A percentile compares a stretch with the other conserved stretches of the same genome.
phyloP scores from a whole-genome alignment of 2,113 vertebrate genomes.

The Egretta garzetta region DNA sequence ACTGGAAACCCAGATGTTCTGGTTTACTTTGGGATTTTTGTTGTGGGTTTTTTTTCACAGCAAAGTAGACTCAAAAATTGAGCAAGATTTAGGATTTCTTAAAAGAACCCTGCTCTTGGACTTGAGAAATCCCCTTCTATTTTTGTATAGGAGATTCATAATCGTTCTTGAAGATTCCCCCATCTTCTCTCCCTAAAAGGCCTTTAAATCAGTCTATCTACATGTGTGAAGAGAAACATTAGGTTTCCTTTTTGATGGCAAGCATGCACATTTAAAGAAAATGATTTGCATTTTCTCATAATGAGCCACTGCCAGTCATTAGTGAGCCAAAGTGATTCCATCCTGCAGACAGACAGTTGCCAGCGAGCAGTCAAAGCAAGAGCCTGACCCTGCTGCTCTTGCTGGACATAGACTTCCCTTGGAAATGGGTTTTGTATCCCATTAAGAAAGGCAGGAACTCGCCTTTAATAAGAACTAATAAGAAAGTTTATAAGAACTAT shows the following conservation, averaged over 20 bases:
- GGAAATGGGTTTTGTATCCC: slow-evolving; percentile 29
- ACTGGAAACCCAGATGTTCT: background rate
- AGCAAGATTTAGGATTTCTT: background rate
- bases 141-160: background rate
- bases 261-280: background rate
- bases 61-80: background rate
- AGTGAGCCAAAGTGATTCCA: background rate
- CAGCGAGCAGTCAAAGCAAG: background rate
- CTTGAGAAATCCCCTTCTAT: background rate
- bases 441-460: slow-evolving; percentile 47
- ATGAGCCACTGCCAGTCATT: slow-evolving; percentile 9
- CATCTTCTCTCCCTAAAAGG: background rate
- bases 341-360: background rate
- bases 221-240: background rate
- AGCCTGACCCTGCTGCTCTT: background rate
- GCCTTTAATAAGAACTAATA: slow-evolving; percentile 24
- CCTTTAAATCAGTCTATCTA: background rate
- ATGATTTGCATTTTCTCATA: slow-evolving; percentile 5
- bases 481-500: slow-evolving; percentile 39
- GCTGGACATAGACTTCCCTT: slow-evolving; percentile 20
- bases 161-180: background rate
- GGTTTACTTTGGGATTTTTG: background rate
- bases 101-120: background rate
- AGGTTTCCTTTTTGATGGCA: background rate
- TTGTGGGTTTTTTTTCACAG: background rate